These are phyloP conservation scores for Anabas testudineus DNA, from an alignment of 2,797 vertebrate genomes.

Conservation along the genomic window DNA sequence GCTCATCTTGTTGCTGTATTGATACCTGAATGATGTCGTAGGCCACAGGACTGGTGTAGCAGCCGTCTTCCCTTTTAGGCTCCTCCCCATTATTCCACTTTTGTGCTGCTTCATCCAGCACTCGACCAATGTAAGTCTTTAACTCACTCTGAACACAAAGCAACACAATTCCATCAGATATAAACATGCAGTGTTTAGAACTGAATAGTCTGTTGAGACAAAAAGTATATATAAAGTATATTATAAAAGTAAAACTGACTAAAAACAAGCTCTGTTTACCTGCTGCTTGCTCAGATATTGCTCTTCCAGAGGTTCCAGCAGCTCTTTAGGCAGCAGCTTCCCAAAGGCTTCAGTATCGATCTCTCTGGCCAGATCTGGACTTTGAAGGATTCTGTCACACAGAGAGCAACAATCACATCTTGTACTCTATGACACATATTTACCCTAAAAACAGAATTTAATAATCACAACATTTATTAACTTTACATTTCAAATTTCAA, in stretches of 20 bases:
- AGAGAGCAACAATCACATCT: conserved; percentile 5
- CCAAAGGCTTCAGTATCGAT: conserved; percentile 80
- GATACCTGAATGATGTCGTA: conserved; percentile 87
- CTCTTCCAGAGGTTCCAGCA: conserved; percentile 81
- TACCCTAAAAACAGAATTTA: neutral
- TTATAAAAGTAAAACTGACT: no score
- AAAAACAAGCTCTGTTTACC: conserved; percentile 73
- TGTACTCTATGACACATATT: no score
- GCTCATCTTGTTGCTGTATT: no score
- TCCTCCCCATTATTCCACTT: conserved; percentile 79
- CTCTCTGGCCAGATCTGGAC: conserved; percentile 72
- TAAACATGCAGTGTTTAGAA: no score
- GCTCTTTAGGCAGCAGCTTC: conserved; percentile 82
- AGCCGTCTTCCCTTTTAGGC: conserved; percentile 79
- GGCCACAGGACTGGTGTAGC: conserved; percentile 85
- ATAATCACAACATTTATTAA: neutral
- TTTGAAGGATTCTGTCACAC: conserved; percentile 86
- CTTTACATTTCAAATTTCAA: neutral
- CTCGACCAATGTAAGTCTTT: conserved; percentile 66
- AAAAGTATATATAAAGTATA: no score
- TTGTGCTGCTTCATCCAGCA: conserved; percentile 80
- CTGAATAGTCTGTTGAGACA: no score
- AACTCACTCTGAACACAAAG: conserved; percentile 75
- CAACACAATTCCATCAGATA: neutral
- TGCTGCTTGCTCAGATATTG: conserved; percentile 81